phyloP scores from a whole-genome alignment of 2,888 invertebrate species.

The Diaphora mendica region DNA sequence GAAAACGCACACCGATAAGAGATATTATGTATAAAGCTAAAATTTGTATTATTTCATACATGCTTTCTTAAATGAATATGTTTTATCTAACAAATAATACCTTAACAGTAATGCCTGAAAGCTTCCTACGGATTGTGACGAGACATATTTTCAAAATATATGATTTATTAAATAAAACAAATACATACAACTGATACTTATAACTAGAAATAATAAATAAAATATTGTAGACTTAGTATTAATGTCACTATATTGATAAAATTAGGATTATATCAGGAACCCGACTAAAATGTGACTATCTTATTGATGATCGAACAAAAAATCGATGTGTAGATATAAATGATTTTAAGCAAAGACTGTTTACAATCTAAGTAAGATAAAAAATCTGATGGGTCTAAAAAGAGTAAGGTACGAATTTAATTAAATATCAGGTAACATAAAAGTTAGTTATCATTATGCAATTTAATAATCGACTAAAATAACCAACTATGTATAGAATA shows the following conservation, averaged over 20 bases:
- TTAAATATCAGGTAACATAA: constrained; percentile 7
- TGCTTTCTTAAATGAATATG: constrained; percentile 64
- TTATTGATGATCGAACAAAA: constrained; percentile 18
- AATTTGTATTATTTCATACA: constrained; percentile 75
- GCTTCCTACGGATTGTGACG: constrained; percentile 84
- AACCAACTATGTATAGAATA: constrained; percentile 39
- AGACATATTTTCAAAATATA: constrained; percentile 54
- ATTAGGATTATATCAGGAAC: constrained; percentile 56
- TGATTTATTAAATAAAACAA: constrained; percentile 70
- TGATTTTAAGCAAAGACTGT: constrained; percentile 22
- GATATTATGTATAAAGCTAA: constrained; percentile 47
- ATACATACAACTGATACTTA: constrained; percentile 58
- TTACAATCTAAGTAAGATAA: constrained; percentile 27
- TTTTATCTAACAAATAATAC: constrained; percentile 19
- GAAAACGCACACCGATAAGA: constrained; percentile 67
- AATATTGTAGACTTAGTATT: constrained; percentile 42
- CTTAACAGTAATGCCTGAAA: constrained; percentile 70
- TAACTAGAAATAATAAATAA: constrained; percentile 49
- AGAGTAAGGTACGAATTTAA: constrained; percentile 20
- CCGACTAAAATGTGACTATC: constrained; percentile 46
- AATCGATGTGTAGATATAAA: constrained; percentile 26
- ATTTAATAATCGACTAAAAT: constrained; percentile 47
- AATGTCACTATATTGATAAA: constrained; percentile 44
- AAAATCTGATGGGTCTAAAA: constrained; percentile 29
- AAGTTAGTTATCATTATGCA: not conserved